Evolutionary conservation across 1,140 invertebrate species (phyloP).

Genomic region (Danaus melanippus): DNA sequence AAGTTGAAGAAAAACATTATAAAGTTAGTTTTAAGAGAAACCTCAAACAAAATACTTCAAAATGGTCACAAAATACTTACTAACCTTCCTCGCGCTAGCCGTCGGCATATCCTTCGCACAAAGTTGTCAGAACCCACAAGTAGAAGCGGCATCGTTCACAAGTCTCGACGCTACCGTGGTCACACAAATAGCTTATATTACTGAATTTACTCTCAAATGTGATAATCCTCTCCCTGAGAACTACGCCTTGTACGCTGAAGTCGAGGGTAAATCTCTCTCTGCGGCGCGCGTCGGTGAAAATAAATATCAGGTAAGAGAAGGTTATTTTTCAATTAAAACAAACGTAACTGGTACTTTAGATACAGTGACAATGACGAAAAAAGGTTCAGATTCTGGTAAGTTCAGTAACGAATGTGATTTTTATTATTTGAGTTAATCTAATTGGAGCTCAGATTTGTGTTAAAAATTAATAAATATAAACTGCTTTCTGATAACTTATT

Average conservation of each 20-base stretch:
- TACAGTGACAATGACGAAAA: no score
- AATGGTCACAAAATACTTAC: constrained; percentile 58
- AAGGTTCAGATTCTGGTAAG: no score
- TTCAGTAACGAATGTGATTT: no score
- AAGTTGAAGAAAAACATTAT: constrained; percentile 18
- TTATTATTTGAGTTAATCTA: no score
- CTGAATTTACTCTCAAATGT: constrained; percentile 82
- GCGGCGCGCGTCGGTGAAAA: constrained; percentile 83
- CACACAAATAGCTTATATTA: constrained; percentile 85
- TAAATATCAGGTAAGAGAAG: constrained; percentile 81
- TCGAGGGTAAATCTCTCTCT: constrained; percentile 85
- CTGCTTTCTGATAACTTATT: no score
- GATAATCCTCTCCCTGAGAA: constrained; percentile 75
- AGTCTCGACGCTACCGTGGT: constrained; percentile 93
- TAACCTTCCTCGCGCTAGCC: constrained; percentile 37
- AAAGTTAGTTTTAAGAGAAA: constrained; percentile 28
- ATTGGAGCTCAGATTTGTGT: no score
- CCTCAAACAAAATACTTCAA: constrained; percentile 34
- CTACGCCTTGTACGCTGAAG: constrained; percentile 87
- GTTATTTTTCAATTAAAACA: constrained; percentile 1
- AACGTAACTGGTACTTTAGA: background rate
- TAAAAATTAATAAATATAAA: no score
- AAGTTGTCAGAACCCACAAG: constrained; percentile 76
- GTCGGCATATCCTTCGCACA: constrained; percentile 34
- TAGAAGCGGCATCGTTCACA: constrained; percentile 83